phyloP scores from a whole-genome alignment of 2,113 vertebrate species.

The Semicossyphus pulcher region DNA sequence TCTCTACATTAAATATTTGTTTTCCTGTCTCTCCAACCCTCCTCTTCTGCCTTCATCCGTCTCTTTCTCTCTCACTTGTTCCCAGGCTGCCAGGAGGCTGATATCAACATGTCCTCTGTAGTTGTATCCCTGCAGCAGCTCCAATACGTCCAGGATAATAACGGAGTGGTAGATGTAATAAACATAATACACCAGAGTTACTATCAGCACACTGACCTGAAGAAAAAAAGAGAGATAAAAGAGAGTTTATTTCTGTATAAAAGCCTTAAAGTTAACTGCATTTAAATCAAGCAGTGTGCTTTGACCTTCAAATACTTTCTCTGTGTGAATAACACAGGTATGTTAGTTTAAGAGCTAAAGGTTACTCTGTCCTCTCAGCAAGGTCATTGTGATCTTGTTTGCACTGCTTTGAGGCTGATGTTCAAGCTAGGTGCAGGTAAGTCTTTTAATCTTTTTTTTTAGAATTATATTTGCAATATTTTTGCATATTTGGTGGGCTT shows the following conservation, averaged over 20 bases:
- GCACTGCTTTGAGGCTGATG: not conserved
- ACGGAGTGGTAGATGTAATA: slow-evolving; percentile 66
- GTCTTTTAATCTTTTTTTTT: not conserved
- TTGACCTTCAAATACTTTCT: slow-evolving; percentile 11
- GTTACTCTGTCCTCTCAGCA: slow-evolving; percentile 40
- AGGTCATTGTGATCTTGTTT: slow-evolving; percentile 45
- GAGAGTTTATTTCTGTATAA: not conserved
- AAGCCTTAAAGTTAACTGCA: not conserved
- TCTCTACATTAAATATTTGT: slow-evolving; percentile 23
- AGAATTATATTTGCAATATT: not conserved
- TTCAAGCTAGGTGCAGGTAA: not conserved
- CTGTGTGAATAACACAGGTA: slow-evolving; percentile 6
- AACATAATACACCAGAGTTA: slow-evolving; percentile 58
- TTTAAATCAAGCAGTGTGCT: not conserved
- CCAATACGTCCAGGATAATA: slow-evolving; percentile 58
- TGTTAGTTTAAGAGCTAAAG: slow-evolving; percentile 51
- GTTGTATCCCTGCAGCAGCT: slow-evolving; percentile 76
- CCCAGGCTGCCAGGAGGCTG: slow-evolving; percentile 66
- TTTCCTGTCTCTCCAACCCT: not conserved
- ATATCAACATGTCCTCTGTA: slow-evolving; percentile 75
- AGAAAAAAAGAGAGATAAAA: slow-evolving; percentile 7
- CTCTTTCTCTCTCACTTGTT: slow-evolving; percentile 78
- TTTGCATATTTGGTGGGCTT: slow-evolving; percentile 31
- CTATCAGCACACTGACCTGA: slow-evolving; percentile 69
- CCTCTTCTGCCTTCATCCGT: not conserved